Evolutionary conservation across 2,888 invertebrate species (phyloP).

Genomic region (Athrips mouffetella): DNA sequence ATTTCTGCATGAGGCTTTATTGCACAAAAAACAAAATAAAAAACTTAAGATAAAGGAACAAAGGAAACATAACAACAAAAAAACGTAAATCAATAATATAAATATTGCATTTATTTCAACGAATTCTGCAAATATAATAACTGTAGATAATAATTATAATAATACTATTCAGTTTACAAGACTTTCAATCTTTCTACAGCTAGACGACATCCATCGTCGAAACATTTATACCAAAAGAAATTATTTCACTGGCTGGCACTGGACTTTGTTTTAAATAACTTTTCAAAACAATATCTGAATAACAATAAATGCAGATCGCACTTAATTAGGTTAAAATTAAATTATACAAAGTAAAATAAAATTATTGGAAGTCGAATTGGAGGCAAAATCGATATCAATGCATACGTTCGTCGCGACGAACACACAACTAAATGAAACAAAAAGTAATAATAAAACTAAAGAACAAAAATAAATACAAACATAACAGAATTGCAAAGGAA

Average conservation of each 20-base stretch:
- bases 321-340: constrained; percentile 68
- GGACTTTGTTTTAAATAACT: constrained; percentile 64
- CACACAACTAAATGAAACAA: constrained; percentile 56
- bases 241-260: constrained; percentile 70
- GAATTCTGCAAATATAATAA: constrained; percentile 77
- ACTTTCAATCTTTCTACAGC: constrained; percentile 60
- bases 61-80: constrained; percentile 62
- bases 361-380: constrained; percentile 72
- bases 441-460: constrained; percentile 61
- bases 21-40: constrained; percentile 47
- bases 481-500: constrained; percentile 61
- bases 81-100: constrained; percentile 78
- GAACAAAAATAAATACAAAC: constrained; percentile 78
- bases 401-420: constrained; percentile 41
- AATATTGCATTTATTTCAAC: constrained; percentile 80
- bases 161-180: constrained; percentile 76
- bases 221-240: constrained; percentile 45
- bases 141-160: constrained; percentile 76
- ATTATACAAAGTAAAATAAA: constrained; percentile 73
- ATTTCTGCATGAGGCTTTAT: constrained; percentile 14
- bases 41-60: constrained; percentile 48
- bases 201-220: constrained; percentile 41
- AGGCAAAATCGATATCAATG: constrained; percentile 65
- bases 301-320: constrained; percentile 76
- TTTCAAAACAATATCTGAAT: constrained; percentile 59